Base-by-base conservation (phyloP, 2,888 invertebrate species). In the Drosophila eohydei region DNA sequence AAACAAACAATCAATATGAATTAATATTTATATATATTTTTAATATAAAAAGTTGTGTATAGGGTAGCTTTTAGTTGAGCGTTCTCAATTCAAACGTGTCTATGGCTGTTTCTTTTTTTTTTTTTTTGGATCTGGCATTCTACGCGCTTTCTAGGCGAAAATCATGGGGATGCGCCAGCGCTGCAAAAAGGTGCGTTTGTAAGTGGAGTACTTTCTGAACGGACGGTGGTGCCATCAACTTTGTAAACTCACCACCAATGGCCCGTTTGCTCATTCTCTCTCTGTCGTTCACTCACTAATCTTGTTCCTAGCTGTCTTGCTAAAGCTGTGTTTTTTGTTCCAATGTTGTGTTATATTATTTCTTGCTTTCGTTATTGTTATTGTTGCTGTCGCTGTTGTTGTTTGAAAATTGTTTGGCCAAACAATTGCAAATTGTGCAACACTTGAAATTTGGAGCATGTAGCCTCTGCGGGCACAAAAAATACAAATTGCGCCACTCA, bases 181-280 rank as follows among this genome's bases (percentile, higher is more conserved):
- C 40, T 80, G 71, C 57, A 63, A 66, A 70, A 71, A 79, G 79
- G 71, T 79, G 77, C 75, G 75, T 74, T 76, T 26, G 70, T 54
- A 54, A 54, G 54, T 54, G 54, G 36, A 52, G 36, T 52, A 41
- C 64, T 58, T 64, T 64, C n/a, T 38, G 58, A 57, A 62, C 55
- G 50, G 50, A 21, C 32, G 52, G 41, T 74, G 68, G 74, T 67
- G 74, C 59, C 44, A n/a, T 81, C 57, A 56, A 58, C 57, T 87
- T 78, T 76, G 71, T 32, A 81, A 81, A 87, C 84, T 79, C 82
- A 87, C 82, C 84, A 87, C 82, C 82, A 69, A 66, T 52, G 65
- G 76, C 41, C 46, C 60, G 51, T 21, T 55, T 32, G 32, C 43
- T 46, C 55, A 21, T 21, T 41, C 51, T 8, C 28, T 11, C 16